phyloP scores from a whole-genome alignment of 1,140 invertebrate species.

The Delia radicum region DNA sequence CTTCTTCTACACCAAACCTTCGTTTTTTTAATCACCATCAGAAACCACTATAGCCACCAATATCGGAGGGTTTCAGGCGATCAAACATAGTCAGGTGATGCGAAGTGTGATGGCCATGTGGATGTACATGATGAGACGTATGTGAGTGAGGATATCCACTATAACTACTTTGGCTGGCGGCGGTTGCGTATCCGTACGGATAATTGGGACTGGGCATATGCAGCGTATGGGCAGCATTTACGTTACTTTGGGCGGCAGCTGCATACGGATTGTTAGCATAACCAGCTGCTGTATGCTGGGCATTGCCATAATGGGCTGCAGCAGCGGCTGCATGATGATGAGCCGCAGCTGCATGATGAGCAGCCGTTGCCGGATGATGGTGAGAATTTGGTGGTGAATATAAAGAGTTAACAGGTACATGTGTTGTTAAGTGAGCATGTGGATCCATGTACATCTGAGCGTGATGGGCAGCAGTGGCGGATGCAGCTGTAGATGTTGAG shows the following conservation, averaged over 20 bases:
- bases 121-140: slow-evolving; percentile 30
- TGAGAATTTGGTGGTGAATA: slow-evolving; percentile 34
- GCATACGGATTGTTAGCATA: slow-evolving; percentile 12
- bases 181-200: slow-evolving; percentile 35
- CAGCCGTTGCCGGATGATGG: slow-evolving; percentile 18
- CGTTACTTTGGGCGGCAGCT: background rate
- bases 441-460: slow-evolving; percentile 48
- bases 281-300: slow-evolving; percentile 11
- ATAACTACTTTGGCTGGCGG: slow-evolving; percentile 37
- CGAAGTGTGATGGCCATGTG: slow-evolving; percentile 27
- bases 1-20: too few relatives aligned
- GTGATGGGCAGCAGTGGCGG: slow-evolving; percentile 33
- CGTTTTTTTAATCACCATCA: slow-evolving; percentile 35
- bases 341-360: slow-evolving; percentile 8
- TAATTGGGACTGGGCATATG: slow-evolving; percentile 53
- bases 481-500: slow-evolving; percentile 23
- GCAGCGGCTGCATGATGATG: slow-evolving; percentile 25
- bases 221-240: slow-evolving; percentile 38
- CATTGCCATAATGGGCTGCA: slow-evolving; percentile 10
- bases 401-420: slow-evolving; percentile 40
- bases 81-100: slow-evolving; percentile 52
- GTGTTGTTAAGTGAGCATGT: slow-evolving; percentile 36
- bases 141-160: slow-evolving; percentile 35
- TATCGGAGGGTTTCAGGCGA: slow-evolving; percentile 51
- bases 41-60: slow-evolving; percentile 47